Evolutionary conservation across 2,113 vertebrate species (phyloP), one percentile per base, ranked within the genome.

Genomic region (Gasterosteus aculeatus): DNA sequence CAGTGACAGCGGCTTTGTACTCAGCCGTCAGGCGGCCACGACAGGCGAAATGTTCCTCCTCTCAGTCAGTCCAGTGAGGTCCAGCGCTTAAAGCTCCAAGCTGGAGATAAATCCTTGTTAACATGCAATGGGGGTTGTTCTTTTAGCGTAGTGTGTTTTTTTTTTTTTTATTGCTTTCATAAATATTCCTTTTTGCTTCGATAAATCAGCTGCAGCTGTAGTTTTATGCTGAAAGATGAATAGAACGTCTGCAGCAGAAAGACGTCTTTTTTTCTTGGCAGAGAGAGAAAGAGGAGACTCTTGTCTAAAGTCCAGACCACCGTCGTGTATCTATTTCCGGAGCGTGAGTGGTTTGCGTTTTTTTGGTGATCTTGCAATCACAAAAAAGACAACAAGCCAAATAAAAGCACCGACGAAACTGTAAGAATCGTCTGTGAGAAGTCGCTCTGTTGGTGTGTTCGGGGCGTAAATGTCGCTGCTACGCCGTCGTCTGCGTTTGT

Each of bases 311-410:
- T 9, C 49, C n/a, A 66, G 35, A 53, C 22, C 15, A 16, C 15
- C 65, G 35, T 38, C 6, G 35, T 38, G 1, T 15, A 57, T 60
- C 61, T 72, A 38, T 65, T 69, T 78, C 33, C 44, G 64, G 9
- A 35, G 14, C 26, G 38, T 31, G 33, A 58, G 31, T 14, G 47
- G 16, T 15, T 1, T 61, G 39, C 22, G 63, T 57, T 62, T 82
- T 73, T 51, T 42, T 41, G 75, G 54, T 68, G 74, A 64, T 74
- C 53, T 67, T 35, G 26, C 65, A 58, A 29, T 69, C 69, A 41
- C 26, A 51, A 49, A 38, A 68, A 57, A 78, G 22, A 26, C 74
- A 59, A 35, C 58, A 38, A 47, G 42, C 19, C 56, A 19, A 76
- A 72, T 47, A 38, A 79, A 81, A 65, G 44, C 7, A 2, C 12